Conservation (phyloP, 23 tunicate genomes). For the Styela clava region DNA sequence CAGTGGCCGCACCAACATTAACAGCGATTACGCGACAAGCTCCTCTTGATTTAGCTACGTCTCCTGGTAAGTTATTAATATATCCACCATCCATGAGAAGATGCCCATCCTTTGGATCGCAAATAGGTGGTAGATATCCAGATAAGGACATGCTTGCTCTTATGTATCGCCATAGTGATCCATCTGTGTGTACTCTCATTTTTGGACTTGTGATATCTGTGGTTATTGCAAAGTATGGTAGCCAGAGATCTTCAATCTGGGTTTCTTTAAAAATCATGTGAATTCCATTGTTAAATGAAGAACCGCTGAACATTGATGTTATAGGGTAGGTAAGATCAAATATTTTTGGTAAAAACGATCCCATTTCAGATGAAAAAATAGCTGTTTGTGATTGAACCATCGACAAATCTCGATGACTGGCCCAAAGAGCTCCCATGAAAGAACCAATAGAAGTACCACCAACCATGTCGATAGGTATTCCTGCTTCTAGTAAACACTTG, state of each 20-base stretch:
- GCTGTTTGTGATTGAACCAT: conserved; percentile 44
- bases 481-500: conserved; percentile 49
- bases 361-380: conserved; percentile 70
- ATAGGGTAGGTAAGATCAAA: conserved; percentile 95
- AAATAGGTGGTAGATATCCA: conserved; percentile 96
- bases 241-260: conserved; percentile 99
- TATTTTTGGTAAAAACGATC: conserved; percentile 51
- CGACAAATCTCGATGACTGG: conserved; percentile 61
- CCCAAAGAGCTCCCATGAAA: conserved; percentile 91
- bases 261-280: conserved; percentile 57
- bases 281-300: conserved; percentile 74
- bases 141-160: conserved; percentile 96
- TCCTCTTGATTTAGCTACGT: conserved; percentile 92
- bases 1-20: conserved; percentile 81
- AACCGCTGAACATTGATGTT: conserved; percentile 96
- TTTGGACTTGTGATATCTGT: conserved; percentile 90
- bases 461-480: conserved; percentile 93
- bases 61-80: conserved; percentile 96
- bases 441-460: conserved; percentile 99
- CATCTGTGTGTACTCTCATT: conserved; percentile 96
- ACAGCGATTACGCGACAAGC: conserved; percentile 92
- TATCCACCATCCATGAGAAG: conserved; percentile 98
- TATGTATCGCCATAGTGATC: conserved; percentile 96
- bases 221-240: conserved; percentile 90
- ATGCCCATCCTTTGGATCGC: conserved; percentile 99